phyloP scores from a whole-genome alignment of 2,113 vertebrate genomes.

The Capreolus pygargus region DNA sequence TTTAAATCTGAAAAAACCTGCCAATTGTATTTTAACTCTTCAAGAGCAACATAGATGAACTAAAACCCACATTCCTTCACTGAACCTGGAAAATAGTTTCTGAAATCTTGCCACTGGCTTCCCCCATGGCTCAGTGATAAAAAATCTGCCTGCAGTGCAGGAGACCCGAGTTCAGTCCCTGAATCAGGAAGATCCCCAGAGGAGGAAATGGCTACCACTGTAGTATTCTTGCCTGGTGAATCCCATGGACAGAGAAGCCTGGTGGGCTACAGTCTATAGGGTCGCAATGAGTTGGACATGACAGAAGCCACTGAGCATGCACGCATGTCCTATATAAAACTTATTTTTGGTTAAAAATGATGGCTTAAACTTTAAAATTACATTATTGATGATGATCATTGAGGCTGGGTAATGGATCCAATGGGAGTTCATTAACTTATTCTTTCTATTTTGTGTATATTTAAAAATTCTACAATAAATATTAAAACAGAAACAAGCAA shows the following conservation, averaged over 20 bases:
- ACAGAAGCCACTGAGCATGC: neutral
- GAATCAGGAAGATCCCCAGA: neutral
- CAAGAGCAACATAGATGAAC: neutral
- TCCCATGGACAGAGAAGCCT: neutral
- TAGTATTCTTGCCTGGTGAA: neutral
- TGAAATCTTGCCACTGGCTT: neutral
- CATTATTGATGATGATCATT: neutral
- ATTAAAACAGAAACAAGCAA: neutral
- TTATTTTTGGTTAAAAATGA: constrained; percentile 19
- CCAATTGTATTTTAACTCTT: neutral
- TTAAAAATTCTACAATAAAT: neutral
- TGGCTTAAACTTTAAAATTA: neutral
- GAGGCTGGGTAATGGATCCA: neutral
- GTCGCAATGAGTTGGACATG: neutral
- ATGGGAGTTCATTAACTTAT: neutral
- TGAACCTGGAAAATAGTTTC: neutral
- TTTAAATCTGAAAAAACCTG: neutral
- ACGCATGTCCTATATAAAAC: neutral
- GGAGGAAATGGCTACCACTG: neutral
- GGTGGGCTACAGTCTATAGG: neutral
- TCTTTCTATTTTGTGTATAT: neutral
- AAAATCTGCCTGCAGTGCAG: neutral
- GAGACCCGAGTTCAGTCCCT: neutral
- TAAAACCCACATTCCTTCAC: neutral
- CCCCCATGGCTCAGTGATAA: neutral